Evolutionary conservation across 2,113 vertebrate genomes (phyloP).

Genomic region (Machaerirhynchus nigripectus): DNA sequence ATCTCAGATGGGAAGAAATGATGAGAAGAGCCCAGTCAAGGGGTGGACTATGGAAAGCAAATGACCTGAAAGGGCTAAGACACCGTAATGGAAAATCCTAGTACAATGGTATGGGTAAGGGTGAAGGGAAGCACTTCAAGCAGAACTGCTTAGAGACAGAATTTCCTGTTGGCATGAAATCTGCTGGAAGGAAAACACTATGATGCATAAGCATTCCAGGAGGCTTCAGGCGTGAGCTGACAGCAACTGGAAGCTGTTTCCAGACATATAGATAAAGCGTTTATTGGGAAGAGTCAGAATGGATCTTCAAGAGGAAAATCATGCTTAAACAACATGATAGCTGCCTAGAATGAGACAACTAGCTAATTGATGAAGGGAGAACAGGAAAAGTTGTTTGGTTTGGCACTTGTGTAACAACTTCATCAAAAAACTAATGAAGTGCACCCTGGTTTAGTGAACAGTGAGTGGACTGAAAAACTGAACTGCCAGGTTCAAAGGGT

Average conservation of each 20-base stretch:
- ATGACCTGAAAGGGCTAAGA: neutral
- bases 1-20: neutral
- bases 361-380: neutral
- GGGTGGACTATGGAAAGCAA: neutral
- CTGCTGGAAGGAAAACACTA: neutral
- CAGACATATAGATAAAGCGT: neutral
- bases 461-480: neutral
- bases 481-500: neutral
- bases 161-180: neutral
- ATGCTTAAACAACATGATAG: neutral
- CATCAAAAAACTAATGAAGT: fast-evolving
- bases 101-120: neutral
- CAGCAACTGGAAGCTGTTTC: neutral
- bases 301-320: neutral
- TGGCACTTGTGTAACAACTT: neutral
- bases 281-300: neutral
- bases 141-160: neutral
- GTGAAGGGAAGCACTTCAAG: neutral
- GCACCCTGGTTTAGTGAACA: neutral
- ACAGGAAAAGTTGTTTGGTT: neutral
- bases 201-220: neutral
- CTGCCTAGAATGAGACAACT: neutral
- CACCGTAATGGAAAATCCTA: neutral
- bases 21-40: neutral
- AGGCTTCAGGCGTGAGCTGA: neutral